Conservation (phyloP, 2,113 vertebrate genomes). For the Amblyornis subalaris region DNA sequence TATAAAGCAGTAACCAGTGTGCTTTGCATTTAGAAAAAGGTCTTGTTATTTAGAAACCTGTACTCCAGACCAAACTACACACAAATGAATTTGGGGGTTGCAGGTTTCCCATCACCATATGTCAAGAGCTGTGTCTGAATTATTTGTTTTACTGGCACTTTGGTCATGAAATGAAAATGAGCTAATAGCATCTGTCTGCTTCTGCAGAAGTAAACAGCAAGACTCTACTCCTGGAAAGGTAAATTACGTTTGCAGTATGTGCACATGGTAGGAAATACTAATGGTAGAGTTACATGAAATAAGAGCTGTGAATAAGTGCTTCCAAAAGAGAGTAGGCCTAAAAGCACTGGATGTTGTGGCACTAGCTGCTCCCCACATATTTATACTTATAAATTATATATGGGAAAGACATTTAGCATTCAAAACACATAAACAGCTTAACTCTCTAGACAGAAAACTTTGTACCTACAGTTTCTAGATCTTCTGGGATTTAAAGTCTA, state of each 20-base stretch:
- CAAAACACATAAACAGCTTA: not conserved
- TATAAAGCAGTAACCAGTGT: not conserved
- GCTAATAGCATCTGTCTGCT: not conserved
- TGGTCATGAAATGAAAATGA: not conserved
- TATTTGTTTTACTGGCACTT: not conserved
- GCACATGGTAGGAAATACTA: not conserved
- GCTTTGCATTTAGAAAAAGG: not conserved
- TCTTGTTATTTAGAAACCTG: not conserved
- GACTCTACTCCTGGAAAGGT: not conserved
- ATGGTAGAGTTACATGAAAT: not conserved
- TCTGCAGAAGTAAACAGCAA: not conserved
- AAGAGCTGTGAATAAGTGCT: not conserved
- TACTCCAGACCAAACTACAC: not conserved
- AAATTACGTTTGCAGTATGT: not conserved
- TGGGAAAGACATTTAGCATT: not conserved
- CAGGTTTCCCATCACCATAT: not conserved
- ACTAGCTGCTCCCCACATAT: not conserved
- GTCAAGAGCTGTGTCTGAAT: not conserved
- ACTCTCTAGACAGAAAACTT: not conserved
- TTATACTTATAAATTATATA: not conserved
- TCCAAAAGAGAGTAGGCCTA: not conserved
- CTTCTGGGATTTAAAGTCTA: not conserved
- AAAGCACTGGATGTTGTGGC: not conserved
- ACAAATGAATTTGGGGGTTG: not conserved
- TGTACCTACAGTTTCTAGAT: not conserved